phyloP scores from a whole-genome alignment of 1,140 invertebrate genomes.

The Cryptotermes secundus region DNA sequence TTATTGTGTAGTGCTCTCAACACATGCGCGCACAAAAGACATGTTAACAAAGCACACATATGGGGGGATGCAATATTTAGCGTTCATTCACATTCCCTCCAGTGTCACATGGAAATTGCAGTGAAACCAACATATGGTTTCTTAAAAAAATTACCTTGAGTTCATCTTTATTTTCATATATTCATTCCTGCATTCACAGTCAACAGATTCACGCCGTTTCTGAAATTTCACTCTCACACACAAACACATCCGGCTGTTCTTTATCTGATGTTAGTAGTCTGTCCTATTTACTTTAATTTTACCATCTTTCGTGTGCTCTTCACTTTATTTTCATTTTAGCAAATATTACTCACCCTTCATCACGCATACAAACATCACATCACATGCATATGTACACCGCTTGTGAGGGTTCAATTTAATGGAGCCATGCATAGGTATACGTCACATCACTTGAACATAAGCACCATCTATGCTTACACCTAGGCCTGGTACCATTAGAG shows the following conservation, averaged over 20 bases:
- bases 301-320: not conserved
- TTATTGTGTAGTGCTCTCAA: not conserved
- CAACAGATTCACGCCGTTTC: not conserved
- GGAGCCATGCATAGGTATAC: not conserved
- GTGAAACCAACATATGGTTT: not conserved
- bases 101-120: too few species aligned
- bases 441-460: not conserved
- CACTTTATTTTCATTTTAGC: not conserved
- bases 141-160: not conserved
- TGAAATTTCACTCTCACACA: not conserved
- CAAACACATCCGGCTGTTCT: not conserved
- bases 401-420: not conserved
- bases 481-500: not conserved
- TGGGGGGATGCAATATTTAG: not conserved
- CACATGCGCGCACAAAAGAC: too few species aligned
- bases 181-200: not conserved
- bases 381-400: not conserved
- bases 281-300: not conserved
- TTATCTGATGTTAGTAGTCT: not conserved
- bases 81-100: not conserved
- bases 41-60: not conserved
- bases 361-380: not conserved
- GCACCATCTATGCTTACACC: too few species aligned
- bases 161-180: not conserved
- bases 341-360: not conserved